Percentiles rank a stretch among this genome's conserved stretches.
Evolutionary conservation across 2,888 invertebrate genomes (phyloP).

Genomic region (Melieria crassipennis): DNA sequence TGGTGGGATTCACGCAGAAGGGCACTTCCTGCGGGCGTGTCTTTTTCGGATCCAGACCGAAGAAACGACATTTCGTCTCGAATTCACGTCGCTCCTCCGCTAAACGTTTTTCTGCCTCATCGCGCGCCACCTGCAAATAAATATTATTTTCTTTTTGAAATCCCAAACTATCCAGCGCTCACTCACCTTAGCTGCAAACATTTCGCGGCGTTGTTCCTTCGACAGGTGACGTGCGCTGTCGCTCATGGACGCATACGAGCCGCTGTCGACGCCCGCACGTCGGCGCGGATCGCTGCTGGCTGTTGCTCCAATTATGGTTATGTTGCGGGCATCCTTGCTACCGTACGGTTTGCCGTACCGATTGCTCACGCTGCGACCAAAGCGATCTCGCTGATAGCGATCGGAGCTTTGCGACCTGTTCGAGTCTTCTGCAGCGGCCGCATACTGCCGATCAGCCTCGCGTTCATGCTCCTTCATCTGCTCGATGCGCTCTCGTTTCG

Average conservation of each 20-base stretch:
- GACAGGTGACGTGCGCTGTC: constrained; percentile 51
- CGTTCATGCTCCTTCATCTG: constrained; percentile 96
- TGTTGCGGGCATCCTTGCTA: constrained; percentile 38
- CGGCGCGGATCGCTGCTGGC: constrained; percentile 28
- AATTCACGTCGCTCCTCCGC: constrained; percentile 60
- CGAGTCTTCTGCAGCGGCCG: constrained; percentile 45
- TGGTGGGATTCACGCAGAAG: constrained; percentile 61
- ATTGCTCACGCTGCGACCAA: constrained; percentile 39
- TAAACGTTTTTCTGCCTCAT: constrained; percentile 62
- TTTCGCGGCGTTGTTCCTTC: constrained; percentile 61
- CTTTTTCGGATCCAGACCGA: constrained; percentile 59
- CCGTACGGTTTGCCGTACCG: constrained; percentile 40
- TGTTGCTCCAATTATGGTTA: constrained; percentile 32
- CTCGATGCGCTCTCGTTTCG: constrained; percentile 92
- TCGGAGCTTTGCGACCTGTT: constrained; percentile 30
- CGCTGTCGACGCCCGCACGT: constrained; percentile 17
- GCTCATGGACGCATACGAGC: background rate
- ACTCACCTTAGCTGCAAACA: constrained; percentile 62
- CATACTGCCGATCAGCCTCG: constrained; percentile 77
- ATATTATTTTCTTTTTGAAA: background rate
- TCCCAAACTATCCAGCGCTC: too few relatives aligned
- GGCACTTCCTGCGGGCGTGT: constrained; percentile 58
- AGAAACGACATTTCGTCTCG: constrained; percentile 62
- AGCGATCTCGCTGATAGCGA: constrained; percentile 47
- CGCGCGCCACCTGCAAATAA: constrained; percentile 58